phyloP scores from a whole-genome alignment of 2,888 invertebrate species.

The Boloria selene region DNA sequence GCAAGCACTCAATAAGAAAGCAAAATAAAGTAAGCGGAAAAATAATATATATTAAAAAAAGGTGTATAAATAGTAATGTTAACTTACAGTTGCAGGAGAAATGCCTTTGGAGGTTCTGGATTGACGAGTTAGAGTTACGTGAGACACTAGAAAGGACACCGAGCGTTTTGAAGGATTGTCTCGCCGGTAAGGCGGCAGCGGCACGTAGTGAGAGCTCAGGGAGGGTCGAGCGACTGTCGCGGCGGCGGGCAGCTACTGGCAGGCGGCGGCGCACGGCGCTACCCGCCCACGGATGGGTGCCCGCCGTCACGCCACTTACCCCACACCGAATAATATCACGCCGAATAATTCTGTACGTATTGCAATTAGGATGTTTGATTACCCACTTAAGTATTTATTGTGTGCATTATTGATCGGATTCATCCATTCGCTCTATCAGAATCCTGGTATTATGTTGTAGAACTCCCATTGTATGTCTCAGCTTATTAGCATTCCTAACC shows the following conservation, averaged over 20 bases:
- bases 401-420: conserved; percentile 11
- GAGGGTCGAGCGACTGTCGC: conserved; percentile 70
- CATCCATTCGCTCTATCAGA: neutral
- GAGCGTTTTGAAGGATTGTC: conserved; percentile 58
- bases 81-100: conserved; percentile 57
- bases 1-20: conserved; percentile 16
- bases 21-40: conserved; percentile 24
- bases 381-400: conserved; percentile 21
- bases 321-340: conserved; percentile 65
- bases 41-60: conserved; percentile 30
- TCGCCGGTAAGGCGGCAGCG: conserved; percentile 55
- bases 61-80: conserved; percentile 37
- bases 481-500: neutral
- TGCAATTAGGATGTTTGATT: conserved; percentile 38
- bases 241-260: conserved; percentile 69
- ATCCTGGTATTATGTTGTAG: neutral
- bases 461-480: conserved; percentile 7
- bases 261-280: conserved; percentile 59
- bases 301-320: conserved; percentile 70
- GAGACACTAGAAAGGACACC: conserved; percentile 59
- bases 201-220: conserved; percentile 41
- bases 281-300: conserved; percentile 63
- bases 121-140: conserved; percentile 23
- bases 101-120: conserved; percentile 38
- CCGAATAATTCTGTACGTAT: conserved; percentile 47